Base-by-base conservation (phyloP, 1,140 invertebrate species). In the Sesamia nonagrioides region DNA sequence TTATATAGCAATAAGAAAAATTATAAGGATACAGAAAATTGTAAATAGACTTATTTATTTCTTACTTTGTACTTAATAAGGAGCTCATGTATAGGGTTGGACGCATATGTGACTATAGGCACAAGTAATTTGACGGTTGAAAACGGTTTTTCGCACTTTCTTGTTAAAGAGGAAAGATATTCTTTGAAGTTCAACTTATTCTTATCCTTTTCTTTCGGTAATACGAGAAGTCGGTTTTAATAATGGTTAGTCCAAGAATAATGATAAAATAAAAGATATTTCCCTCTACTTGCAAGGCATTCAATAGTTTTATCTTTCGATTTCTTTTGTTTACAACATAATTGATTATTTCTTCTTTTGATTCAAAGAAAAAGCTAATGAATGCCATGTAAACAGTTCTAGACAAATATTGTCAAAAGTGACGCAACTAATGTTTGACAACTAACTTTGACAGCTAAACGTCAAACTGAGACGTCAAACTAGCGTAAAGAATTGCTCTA, bases 41-140 rank as follows among this genome's bases (percentile, higher is more conserved):
- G 84, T 86, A 84, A 82, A 86, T 86, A 86, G 77, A 75, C 66
- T 71, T 86, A 84, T 84, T 86, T 86, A 84, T 84, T 86, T 82
- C 79, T 79, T 69, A 82, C 42, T 60, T 73, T 77, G 82, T 86
- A 86, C 81, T 78, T 86, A 84, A 77, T 79, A 82, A 79, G 80
- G 77, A 63, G 81, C 72, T 80, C 66, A 71, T 77, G 58, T 50
- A 8, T 63, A 63, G 42, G 61, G 27, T 61, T 50, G 58, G n/a
- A 42, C 42, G 60, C 35, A 58, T 60, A 54, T 73, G 18, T 37
- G 50, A 6, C 6, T 0, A 35, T 13, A 52, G 33, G 0, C 2
- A 40, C n/a, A 56, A 21, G 37, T 0, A 73, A 40, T 21, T 66
- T 45, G 17, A 18, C 5, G 37, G 27, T 33, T 17, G 11, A 63